Evolutionary conservation across 1,140 invertebrate genomes (phyloP), one percentile per base, ranked within the genome.

Genomic region (Atta colombica): DNA sequence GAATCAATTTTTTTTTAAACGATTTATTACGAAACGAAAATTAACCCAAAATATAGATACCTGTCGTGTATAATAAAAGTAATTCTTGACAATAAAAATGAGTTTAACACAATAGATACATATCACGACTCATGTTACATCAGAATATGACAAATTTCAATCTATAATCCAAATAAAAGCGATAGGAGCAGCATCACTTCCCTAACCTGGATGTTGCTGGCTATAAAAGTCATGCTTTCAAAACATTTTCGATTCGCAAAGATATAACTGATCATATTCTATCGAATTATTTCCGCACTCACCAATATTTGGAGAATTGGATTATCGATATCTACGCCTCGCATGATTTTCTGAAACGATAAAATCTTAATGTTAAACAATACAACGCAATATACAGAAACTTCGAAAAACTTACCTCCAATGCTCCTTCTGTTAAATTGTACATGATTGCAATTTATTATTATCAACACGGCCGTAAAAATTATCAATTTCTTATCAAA

Each of bases 291-390:
- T 12, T 39, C 1, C 60, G 18, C 60, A 68, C 61, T 85, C 72
- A 91, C 90, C 77, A 91, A 74, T 60, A 91, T 21, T 82, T 91
- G 90, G 0, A 91, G 16, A 21, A 91, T 8, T 2, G 90, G 90
- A 1, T 88, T 87, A 0, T 85, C 78, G 0, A 91, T 28, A 1
- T 90, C 77, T 0, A 75, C 5, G 10, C 90, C 90, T 1, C 53
- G 75, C 87, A 90, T 88, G 0, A 91, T 91, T 85, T 77, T 86
- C 89, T 90, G 31, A 55, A 90, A 88, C 18, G 4, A 77, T 25
- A 10, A 21, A 45, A 45, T 45, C n/a, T 0, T 3, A 14, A 1
- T 1, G 14, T 45, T 69, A 8, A 18, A 2, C 14, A 31, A 78
- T n/a, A 63, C 0, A 45, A 61, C 16, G 31, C 12, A 55, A 71